Percentiles rank a stretch among this genome's conserved stretches.
Evolutionary conservation across 2,888 invertebrate species (phyloP).

Genomic region (Poecilus cupreus): DNA sequence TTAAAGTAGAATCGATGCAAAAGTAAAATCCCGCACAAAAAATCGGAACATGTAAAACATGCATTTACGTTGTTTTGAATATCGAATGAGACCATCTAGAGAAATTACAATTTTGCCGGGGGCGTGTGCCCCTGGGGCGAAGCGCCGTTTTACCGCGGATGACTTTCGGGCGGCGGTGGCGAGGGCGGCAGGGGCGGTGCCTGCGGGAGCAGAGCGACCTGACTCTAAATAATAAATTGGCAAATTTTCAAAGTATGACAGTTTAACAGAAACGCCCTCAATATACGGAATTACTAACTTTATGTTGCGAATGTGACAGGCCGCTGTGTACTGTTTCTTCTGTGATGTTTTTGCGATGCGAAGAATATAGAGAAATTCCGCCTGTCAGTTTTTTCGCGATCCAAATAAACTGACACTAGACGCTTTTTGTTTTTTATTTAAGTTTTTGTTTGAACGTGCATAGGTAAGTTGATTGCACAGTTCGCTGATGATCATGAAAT

Average conservation of each 20-base stretch:
- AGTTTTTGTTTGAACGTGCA: slow-evolving; percentile 34
- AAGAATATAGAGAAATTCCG: slow-evolving; percentile 36
- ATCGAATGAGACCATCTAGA: slow-evolving; percentile 39
- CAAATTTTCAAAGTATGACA: slow-evolving; percentile 59
- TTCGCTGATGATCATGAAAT: slow-evolving; percentile 23
- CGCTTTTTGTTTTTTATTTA: slow-evolving; percentile 22
- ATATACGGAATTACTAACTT: slow-evolving; percentile 58
- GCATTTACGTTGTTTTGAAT: slow-evolving; percentile 34
- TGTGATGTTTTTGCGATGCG: slow-evolving; percentile 22
- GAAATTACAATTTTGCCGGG: slow-evolving; percentile 47
- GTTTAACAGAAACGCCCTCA: slow-evolving; percentile 56
- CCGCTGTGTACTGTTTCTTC: slow-evolving; percentile 35
- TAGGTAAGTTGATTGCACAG: slow-evolving; percentile 25
- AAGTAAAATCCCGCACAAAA: neutral
- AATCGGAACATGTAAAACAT: neutral
- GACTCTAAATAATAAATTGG: slow-evolving; percentile 55
- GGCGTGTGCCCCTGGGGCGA: slow-evolving; percentile 13
- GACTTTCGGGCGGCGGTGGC: neutral
- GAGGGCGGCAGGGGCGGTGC: neutral
- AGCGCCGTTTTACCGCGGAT: neutral
- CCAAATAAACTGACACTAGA: slow-evolving; percentile 46
- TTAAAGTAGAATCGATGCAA: neutral
- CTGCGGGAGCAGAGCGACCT: slow-evolving; percentile 25
- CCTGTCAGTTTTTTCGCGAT: slow-evolving; percentile 40
- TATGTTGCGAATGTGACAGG: slow-evolving; percentile 54